phyloP scores from a whole-genome alignment of 2,888 invertebrate genomes.

The Gonocerus acuteangulatus region DNA sequence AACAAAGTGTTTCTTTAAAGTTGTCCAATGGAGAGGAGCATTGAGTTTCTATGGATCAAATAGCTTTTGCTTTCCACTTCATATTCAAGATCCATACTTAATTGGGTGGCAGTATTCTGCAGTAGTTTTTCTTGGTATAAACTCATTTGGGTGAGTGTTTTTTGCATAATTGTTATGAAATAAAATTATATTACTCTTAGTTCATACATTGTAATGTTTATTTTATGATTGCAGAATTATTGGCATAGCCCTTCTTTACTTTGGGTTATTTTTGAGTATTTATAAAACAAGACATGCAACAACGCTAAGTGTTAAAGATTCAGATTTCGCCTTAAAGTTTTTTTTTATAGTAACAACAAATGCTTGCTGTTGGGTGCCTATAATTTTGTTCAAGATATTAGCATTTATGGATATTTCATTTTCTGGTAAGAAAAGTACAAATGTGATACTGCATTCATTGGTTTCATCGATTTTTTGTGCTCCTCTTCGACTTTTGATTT shows the following conservation, averaged over 20 bases:
- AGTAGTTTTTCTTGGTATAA: conserved; percentile 59
- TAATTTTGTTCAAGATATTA: conserved; percentile 55
- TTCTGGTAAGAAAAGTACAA: conserved; percentile 45
- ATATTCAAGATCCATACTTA: conserved; percentile 58
- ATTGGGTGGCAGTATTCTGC: conserved; percentile 65
- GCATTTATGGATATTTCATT: conserved; percentile 51
- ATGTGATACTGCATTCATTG: no score
- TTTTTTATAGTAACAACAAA: conserved; percentile 64
- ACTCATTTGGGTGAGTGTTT: conserved; percentile 49
- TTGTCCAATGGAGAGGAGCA: conserved; percentile 52
- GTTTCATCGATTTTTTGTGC: not conserved
- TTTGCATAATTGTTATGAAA: not conserved
- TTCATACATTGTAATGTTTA: not conserved
- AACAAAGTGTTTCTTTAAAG: conserved; percentile 41
- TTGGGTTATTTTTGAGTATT: conserved; percentile 56
- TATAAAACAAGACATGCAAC: conserved; percentile 55
- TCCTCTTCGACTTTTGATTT: no score
- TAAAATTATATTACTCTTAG: not conserved
- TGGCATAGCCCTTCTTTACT: conserved; percentile 53
- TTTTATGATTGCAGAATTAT: conserved; percentile 46
- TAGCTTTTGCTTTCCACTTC: conserved; percentile 62
- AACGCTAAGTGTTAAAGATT: conserved; percentile 52
- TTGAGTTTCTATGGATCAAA: conserved; percentile 58
- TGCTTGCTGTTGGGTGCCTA: conserved; percentile 63
- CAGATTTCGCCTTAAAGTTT: conserved; percentile 58